Conservation (phyloP, 2,888 invertebrate species). For the Parascotia fuliginaria region DNA sequence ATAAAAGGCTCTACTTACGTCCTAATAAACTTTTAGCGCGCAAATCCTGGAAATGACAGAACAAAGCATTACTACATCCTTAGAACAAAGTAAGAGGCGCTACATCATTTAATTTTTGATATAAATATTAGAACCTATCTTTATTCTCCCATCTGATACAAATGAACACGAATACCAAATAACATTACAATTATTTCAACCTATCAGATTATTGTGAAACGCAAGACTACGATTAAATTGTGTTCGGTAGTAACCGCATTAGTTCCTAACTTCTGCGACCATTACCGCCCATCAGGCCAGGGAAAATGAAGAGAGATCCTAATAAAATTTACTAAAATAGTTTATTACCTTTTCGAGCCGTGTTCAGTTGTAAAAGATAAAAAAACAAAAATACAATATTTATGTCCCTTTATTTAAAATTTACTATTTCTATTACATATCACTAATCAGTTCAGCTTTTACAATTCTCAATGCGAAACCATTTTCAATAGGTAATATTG, state of each 20-base stretch:
- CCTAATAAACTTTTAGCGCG: no score
- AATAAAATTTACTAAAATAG: constrained; percentile 22
- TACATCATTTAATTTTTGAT: no score
- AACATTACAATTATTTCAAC: neutral
- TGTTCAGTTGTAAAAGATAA: constrained; percentile 68
- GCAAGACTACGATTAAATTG: no score
- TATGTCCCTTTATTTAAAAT: constrained; percentile 44
- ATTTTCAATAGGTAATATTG: neutral
- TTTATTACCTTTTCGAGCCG: constrained; percentile 61
- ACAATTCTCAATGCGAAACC: neutral
- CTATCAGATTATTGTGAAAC: no score
- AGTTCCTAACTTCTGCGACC: no score
- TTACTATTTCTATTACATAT: neutral
- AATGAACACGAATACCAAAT: constrained; percentile 64
- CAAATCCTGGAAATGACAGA: no score
- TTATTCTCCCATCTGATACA: constrained; percentile 72
- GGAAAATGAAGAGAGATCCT: constrained; percentile 74
- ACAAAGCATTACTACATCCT: no score
- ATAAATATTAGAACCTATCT: constrained; percentile 67
- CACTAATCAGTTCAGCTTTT: neutral
- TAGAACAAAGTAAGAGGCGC: no score
- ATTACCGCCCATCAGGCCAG: no score
- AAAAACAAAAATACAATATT: constrained; percentile 1
- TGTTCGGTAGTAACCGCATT: no score
- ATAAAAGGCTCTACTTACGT: neutral